phyloP scores from a whole-genome alignment of 2,113 vertebrate genomes.

The Oryzias woworae region DNA sequence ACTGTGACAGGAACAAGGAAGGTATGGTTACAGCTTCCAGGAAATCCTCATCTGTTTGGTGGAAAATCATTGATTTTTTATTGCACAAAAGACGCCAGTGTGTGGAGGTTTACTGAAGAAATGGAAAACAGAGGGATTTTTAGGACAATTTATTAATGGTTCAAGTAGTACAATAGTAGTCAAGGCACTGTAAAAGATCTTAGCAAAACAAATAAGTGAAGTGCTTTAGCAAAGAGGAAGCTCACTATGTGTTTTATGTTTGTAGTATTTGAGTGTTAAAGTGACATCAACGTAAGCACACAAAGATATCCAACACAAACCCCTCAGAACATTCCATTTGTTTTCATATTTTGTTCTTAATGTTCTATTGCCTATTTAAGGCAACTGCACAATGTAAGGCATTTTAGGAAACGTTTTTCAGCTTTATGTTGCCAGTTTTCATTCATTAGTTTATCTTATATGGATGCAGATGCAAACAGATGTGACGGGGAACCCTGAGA shows the following conservation, averaged over 20 bases:
- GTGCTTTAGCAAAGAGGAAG: constrained; percentile 20
- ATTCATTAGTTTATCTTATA: background rate
- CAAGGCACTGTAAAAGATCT: constrained; percentile 54
- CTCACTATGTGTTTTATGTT: constrained; percentile 17
- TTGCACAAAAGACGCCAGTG: background rate
- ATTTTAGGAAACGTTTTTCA: constrained; percentile 12
- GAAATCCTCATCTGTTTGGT: background rate
- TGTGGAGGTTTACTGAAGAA: background rate
- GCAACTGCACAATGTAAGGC: constrained; percentile 28
- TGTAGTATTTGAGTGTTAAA: constrained; percentile 1
- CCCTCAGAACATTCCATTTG: background rate
- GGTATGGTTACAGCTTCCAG: background rate
- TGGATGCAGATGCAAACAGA: constrained; percentile 32
- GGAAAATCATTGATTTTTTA: fast-evolving
- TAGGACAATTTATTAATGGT: constrained; percentile 48
- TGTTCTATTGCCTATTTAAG: background rate
- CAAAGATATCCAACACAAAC: background rate
- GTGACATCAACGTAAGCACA: background rate
- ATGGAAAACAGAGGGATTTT: background rate
- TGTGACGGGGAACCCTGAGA: constrained; percentile 20
- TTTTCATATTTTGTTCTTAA: constrained; percentile 1
- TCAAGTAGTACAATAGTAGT: constrained; percentile 64
- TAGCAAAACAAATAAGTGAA: constrained; percentile 4
- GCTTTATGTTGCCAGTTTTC: background rate
- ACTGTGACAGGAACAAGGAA: constrained; percentile 48